These are phyloP conservation scores for Xyrichtys novacula DNA, from an alignment of 2,797 vertebrate genomes.

Conservation along the genomic window DNA sequence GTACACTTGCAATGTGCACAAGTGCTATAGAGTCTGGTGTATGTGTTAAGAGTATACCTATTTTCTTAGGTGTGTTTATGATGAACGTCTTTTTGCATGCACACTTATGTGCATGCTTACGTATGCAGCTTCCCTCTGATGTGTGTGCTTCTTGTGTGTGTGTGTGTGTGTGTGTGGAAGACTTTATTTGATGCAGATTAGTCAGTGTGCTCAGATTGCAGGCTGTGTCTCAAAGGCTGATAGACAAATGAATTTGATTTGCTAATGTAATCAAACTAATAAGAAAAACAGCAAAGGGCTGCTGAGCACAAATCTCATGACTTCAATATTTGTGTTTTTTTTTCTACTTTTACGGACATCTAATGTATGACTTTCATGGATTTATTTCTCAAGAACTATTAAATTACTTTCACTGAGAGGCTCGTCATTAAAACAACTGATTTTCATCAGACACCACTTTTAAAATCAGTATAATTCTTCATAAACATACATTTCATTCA, in stretches of 20 bases:
- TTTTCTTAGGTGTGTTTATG: slow-evolving; percentile 14
- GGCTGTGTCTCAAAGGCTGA: slow-evolving; percentile 93
- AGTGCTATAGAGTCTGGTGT: slow-evolving; percentile 8
- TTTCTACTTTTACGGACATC: slow-evolving; percentile 35
- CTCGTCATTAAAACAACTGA: slow-evolving; percentile 14
- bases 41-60: slow-evolving; percentile 16
- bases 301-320: slow-evolving; percentile 60
- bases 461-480: slow-evolving; percentile 18
- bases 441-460: slow-evolving; percentile 11
- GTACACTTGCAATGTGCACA: slow-evolving; percentile 33
- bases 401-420: slow-evolving; percentile 19
- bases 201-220: slow-evolving; percentile 96
- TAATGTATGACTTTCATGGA: slow-evolving; percentile 22
- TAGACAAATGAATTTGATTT: slow-evolving; percentile 99
- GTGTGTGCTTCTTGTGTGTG: slow-evolving; percentile 41
- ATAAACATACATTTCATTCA: slow-evolving; percentile 17
- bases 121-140: slow-evolving; percentile 21
- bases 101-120: slow-evolving; percentile 12
- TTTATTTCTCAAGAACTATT: slow-evolving; percentile 27
- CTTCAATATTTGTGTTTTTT: slow-evolving; percentile 59
- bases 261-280: slow-evolving; percentile 99
- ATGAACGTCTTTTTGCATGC: slow-evolving; percentile 24
- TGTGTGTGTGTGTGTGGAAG: slow-evolving; percentile 62
- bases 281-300: slow-evolving; percentile 87
- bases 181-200: slow-evolving; percentile 99